phyloP scores from a whole-genome alignment of 2,113 vertebrate genomes.

The Varanus salvator region DNA sequence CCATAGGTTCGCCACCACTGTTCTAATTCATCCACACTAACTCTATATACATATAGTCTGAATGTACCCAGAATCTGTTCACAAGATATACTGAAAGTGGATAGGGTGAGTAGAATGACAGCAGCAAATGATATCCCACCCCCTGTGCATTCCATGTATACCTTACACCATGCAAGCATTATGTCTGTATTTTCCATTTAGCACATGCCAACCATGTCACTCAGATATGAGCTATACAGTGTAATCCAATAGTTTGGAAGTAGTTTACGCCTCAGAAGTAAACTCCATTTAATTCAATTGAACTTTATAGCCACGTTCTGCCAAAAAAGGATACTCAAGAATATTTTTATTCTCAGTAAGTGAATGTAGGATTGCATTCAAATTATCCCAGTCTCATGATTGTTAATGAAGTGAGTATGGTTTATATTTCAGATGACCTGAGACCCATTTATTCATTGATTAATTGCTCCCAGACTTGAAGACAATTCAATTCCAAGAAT shows the following conservation, averaged over 20 bases:
- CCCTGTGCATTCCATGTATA: neutral
- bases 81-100: neutral
- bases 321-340: too few relatives aligned
- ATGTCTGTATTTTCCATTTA: neutral
- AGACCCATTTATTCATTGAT: constrained; percentile 17
- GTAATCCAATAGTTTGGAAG: neutral
- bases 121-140: neutral
- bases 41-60: neutral
- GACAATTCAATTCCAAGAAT: constrained; percentile 24
- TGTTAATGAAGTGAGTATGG: neutral
- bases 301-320: neutral
- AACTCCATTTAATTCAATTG: neutral
- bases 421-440: constrained; percentile 17
- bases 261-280: neutral
- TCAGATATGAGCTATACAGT: neutral
- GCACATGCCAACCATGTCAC: neutral
- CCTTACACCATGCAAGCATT: neutral
- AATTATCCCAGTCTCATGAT: too few relatives aligned
- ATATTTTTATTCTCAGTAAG: neutral
- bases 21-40: neutral
- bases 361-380: neutral
- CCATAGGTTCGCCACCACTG: neutral
- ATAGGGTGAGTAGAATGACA: neutral
- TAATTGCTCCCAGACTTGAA: constrained; percentile 15
- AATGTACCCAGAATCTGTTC: neutral